Conservation (phyloP, 2,888 invertebrate genomes). For the Drosophila prostipennis region DNA sequence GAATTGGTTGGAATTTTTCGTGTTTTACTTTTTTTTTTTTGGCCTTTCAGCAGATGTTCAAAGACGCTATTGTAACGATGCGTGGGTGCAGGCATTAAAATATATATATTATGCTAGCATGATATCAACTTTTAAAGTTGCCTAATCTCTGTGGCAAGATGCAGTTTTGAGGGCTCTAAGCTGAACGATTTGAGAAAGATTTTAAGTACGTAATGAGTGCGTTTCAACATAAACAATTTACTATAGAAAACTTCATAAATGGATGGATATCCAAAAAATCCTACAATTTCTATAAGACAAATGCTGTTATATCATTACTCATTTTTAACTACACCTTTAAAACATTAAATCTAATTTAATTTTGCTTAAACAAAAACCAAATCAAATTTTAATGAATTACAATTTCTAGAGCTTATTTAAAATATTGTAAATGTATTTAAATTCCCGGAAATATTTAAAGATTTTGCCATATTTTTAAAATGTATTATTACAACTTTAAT, state of each 20-base stretch:
- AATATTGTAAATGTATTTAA: too few relatives aligned
- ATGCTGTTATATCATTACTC: too few relatives aligned
- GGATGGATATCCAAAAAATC: too few relatives aligned
- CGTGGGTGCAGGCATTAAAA: conserved; percentile 23
- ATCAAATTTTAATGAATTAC: too few relatives aligned
- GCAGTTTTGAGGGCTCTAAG: neutral
- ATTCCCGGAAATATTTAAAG: too few relatives aligned
- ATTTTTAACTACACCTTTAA: too few relatives aligned
- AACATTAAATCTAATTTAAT: too few relatives aligned
- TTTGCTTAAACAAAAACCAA: too few relatives aligned
- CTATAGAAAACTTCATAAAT: too few relatives aligned
- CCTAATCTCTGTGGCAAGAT: conserved; percentile 7
- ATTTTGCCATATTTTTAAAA: too few relatives aligned
- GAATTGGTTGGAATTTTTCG: neutral
- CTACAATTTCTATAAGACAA: too few relatives aligned
- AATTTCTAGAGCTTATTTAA: too few relatives aligned
- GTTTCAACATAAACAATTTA: neutral
- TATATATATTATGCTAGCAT: conserved; percentile 19
- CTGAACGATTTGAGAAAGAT: neutral
- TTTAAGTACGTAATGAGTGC: neutral
- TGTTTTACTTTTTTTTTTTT: neutral
- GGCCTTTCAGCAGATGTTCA: conserved; percentile 9
- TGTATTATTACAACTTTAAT: neutral
- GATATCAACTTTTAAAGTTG: conserved; percentile 12
- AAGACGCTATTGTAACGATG: conserved; percentile 23